Evolutionary conservation across 2,113 vertebrate genomes (phyloP), one percentile per base, ranked within the genome.

Genomic region (Onychorhynchus coronatus): DNA sequence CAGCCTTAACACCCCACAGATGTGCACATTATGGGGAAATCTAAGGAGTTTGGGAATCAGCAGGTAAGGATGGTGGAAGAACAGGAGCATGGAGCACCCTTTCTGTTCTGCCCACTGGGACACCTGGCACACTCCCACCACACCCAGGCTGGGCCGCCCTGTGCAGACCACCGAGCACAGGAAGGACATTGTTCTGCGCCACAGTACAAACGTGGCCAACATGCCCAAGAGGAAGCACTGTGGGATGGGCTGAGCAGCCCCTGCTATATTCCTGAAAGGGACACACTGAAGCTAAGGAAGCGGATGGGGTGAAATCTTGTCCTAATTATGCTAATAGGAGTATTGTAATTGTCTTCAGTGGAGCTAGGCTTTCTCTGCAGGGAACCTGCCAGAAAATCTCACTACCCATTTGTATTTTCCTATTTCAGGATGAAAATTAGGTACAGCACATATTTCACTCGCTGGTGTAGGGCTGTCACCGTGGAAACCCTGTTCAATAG

Each of bases 401-500:
- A 89, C 59, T 63, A 72, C 8, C 9, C 67, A 65, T 70, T 93
- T 88, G 21, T 77, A 85, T 90, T 93, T 96, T 88, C 68, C 90
- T 94, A 44, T 80, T 96, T 95, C 52, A 30, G 63, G 66, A 53
- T 53, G 41, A 89, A 96, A 96, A 86, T 91, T 44, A 92, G 79
- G 82, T 94, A 83, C 42, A 77, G 67, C 63, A 73, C 2, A 12
- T 49, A 90, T 94, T 96, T 96, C 65, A 77, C 55, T 72, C 63
- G 71, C 67, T 67, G 30, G 72, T 91, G n/a, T 91, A 77, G 0
- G 2, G 91, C 79, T 88, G 91, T 96, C 92, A 86, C 92, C 19
- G 2, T 94, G 92, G 95, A 95, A 96, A 97, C 85, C 14, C 65
- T 71, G 59, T 86, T 92, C 82, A 94, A 89, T 46, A 84, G 83